Evolutionary conservation across 2,113 vertebrate species (phyloP).

Genomic region (Atrichornis clamosus): DNA sequence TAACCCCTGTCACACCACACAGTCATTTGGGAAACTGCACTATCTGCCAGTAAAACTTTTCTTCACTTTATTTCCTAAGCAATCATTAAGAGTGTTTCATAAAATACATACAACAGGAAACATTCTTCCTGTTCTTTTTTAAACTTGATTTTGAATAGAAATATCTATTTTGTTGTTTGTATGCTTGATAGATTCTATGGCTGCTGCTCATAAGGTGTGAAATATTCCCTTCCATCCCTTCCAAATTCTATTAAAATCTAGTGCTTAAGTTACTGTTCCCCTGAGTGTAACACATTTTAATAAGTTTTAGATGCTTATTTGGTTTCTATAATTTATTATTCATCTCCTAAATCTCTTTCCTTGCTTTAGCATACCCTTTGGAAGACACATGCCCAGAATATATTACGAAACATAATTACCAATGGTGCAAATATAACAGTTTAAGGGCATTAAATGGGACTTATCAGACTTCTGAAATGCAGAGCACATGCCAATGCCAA

Average conservation of each 20-base stretch:
- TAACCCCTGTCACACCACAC: background rate
- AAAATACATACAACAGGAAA: background rate
- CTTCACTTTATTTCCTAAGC: background rate
- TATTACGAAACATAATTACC: background rate
- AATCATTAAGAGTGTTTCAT: background rate
- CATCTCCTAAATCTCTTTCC: background rate
- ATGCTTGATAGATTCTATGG: background rate
- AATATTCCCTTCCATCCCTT: background rate
- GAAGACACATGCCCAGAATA: background rate
- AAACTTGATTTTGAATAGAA: background rate
- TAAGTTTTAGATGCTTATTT: background rate
- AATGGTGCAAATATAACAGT: background rate
- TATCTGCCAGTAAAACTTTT: background rate
- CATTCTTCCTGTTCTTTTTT: background rate
- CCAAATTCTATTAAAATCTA: background rate
- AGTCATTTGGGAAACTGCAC: background rate
- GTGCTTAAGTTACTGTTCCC: background rate
- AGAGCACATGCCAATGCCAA: background rate
- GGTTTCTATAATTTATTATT: background rate
- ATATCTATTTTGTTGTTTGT: background rate
- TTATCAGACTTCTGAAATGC: background rate
- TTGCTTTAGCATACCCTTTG: background rate
- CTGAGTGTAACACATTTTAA: background rate
- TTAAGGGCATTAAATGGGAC: background rate
- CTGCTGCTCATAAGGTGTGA: background rate